A percentile compares a stretch with the other conserved stretches of the same genome.
phyloP scores from a whole-genome alignment of 2,888 invertebrate species.

The Stomorhina lunata region DNA sequence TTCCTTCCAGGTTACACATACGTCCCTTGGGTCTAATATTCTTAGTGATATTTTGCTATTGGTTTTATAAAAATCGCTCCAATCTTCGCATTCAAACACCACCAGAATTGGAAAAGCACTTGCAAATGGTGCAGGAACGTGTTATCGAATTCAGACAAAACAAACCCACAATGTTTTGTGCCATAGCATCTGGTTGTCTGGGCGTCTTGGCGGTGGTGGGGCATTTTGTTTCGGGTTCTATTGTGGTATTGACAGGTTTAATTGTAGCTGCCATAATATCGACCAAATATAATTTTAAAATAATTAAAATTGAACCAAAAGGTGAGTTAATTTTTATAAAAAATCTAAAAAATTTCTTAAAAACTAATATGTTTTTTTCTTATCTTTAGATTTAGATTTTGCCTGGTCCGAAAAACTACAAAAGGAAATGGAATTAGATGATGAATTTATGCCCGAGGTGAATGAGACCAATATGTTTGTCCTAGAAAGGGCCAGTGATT shows the following conservation, averaged over 20 bases:
- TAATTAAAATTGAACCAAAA: slow-evolving; percentile 74
- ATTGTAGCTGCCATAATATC: slow-evolving; percentile 74
- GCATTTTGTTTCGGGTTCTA: slow-evolving; percentile 76
- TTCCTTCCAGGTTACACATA: slow-evolving; percentile 75
- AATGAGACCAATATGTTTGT: slow-evolving; percentile 76
- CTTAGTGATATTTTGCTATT: slow-evolving; percentile 73
- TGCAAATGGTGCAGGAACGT: slow-evolving; percentile 65
- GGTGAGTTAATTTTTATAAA: slow-evolving; percentile 67
- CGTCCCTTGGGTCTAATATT: slow-evolving; percentile 77
- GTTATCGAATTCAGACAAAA: slow-evolving; percentile 71
- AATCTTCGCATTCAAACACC: slow-evolving; percentile 74
- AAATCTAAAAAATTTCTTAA: neutral
- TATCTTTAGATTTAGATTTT: slow-evolving; percentile 67
- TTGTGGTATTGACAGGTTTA: slow-evolving; percentile 73
- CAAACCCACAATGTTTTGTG: slow-evolving; percentile 75
- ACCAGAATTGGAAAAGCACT: slow-evolving; percentile 70
- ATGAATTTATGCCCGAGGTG: slow-evolving; percentile 79
- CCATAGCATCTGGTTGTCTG: slow-evolving; percentile 70
- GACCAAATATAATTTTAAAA: slow-evolving; percentile 76
- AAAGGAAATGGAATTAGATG: slow-evolving; percentile 73
- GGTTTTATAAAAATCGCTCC: slow-evolving; percentile 75
- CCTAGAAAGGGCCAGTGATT: slow-evolving; percentile 77
- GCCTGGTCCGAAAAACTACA: slow-evolving; percentile 72
- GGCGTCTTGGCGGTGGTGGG: slow-evolving; percentile 75
- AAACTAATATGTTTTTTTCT: neutral